phyloP scores from a whole-genome alignment of 2,888 invertebrate species.

The Notodonta ziczac region DNA sequence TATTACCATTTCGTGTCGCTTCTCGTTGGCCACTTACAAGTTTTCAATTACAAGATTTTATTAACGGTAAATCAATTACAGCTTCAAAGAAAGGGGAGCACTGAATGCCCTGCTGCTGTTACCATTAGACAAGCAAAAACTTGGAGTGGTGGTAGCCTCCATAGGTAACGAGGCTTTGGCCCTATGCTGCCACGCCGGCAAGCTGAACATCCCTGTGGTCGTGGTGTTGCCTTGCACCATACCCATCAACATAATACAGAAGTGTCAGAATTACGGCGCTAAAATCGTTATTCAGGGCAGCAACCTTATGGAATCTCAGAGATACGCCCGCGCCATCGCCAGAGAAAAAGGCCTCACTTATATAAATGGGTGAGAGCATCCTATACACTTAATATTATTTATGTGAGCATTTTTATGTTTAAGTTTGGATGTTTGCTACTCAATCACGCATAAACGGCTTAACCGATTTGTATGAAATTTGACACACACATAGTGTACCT shows the following conservation, averaged over 20 bases:
- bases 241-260: conserved; percentile 87
- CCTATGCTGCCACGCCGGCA: conserved; percentile 86
- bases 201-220: conserved; percentile 84
- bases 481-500: no score
- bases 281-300: conserved; percentile 86
- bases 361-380: conserved; percentile 85
- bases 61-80: conserved; percentile 44
- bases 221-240: conserved; percentile 88
- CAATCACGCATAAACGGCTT: no score
- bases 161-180: conserved; percentile 89
- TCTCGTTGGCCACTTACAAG: background rate
- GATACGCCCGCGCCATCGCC: conserved; percentile 84
- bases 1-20: no score
- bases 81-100: conserved; percentile 90
- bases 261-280: conserved; percentile 86
- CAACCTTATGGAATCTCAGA: conserved; percentile 86
- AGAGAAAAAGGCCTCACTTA: conserved; percentile 85
- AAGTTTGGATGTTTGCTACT: no score
- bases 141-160: conserved; percentile 88
- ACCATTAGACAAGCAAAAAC: conserved; percentile 81
- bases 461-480: no score
- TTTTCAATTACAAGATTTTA: no score
- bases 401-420: no score
- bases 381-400: no score
- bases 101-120: conserved; percentile 86